Evolutionary conservation across 2,888 invertebrate genomes (phyloP).

Genomic region (Ceratothoa steindachneri): DNA sequence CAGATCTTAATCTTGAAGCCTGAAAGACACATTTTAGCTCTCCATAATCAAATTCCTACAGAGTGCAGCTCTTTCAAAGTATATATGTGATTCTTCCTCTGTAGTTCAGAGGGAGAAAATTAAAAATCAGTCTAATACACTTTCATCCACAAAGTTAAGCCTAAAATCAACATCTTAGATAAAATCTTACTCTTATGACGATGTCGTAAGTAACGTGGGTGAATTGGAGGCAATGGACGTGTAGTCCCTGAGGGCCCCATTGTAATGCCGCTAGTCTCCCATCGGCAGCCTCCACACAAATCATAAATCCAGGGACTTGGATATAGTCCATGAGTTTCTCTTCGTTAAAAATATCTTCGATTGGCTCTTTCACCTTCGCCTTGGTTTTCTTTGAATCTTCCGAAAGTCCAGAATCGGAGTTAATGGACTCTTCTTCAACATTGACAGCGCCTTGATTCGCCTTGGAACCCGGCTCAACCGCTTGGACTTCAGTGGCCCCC

Average conservation of each 20-base stretch:
- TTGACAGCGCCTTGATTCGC: not conserved
- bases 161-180: too few species aligned
- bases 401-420: conserved; percentile 1
- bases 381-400: conserved; percentile 6
- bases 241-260: conserved; percentile 40
- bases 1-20: too few species aligned
- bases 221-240: conserved; percentile 41
- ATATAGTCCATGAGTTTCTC: conserved; percentile 9
- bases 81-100: too few species aligned
- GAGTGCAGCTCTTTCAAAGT: too few species aligned
- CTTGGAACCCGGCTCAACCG: not conserved
- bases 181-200: conserved; percentile 28
- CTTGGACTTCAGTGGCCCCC: not conserved
- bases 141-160: too few species aligned
- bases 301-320: conserved; percentile 35
- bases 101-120: too few species aligned
- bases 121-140: too few species aligned
- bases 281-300: conserved; percentile 37
- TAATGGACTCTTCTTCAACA: not conserved
- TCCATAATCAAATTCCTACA: too few species aligned
- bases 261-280: conserved; percentile 25
- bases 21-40: too few species aligned
- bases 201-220: conserved; percentile 41
- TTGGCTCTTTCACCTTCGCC: not conserved
- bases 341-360: not conserved